Percentiles rank a stretch among this genome's conserved stretches.
Conservation (phyloP, 2,797 vertebrate species). For the Rhynchotus rufescens region DNA sequence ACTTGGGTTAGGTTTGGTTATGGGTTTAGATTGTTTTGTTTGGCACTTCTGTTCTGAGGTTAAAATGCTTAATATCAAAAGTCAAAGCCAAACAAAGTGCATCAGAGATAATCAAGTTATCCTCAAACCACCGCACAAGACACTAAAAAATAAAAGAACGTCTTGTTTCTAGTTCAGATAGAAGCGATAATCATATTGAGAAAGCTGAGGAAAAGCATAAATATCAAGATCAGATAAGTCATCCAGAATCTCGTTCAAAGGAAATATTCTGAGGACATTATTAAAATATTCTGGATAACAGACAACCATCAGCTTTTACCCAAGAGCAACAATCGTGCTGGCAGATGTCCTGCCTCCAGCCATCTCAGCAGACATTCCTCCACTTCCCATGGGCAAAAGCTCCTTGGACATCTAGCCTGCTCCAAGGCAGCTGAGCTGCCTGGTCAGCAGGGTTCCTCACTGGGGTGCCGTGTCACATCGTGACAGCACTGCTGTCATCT, state of each 20-base stretch:
- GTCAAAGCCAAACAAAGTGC: background rate
- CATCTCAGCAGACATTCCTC: background rate
- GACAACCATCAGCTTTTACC: background rate
- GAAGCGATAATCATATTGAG: background rate
- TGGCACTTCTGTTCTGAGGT: background rate
- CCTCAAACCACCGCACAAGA: background rate
- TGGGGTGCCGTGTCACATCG: background rate
- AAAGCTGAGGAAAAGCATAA: constrained; percentile 7
- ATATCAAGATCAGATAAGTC: background rate
- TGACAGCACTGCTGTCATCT: background rate
- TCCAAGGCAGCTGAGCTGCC: constrained; percentile 17
- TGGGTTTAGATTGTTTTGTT: background rate
- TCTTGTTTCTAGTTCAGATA: background rate
- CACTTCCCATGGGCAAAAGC: background rate
- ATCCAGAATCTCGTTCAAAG: background rate
- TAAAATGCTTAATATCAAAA: background rate
- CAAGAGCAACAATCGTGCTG: background rate
- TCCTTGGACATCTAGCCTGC: background rate
- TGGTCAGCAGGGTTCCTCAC: background rate
- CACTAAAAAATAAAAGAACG: background rate
- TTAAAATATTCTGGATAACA: constrained; percentile 14
- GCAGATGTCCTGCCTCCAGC: background rate
- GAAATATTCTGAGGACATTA: background rate
- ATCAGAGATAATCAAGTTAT: background rate
- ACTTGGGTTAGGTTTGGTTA: background rate